These are phyloP conservation scores for Bothrops jararaca DNA, from an alignment of 2,113 vertebrate species.

Conservation along the genomic window DNA sequence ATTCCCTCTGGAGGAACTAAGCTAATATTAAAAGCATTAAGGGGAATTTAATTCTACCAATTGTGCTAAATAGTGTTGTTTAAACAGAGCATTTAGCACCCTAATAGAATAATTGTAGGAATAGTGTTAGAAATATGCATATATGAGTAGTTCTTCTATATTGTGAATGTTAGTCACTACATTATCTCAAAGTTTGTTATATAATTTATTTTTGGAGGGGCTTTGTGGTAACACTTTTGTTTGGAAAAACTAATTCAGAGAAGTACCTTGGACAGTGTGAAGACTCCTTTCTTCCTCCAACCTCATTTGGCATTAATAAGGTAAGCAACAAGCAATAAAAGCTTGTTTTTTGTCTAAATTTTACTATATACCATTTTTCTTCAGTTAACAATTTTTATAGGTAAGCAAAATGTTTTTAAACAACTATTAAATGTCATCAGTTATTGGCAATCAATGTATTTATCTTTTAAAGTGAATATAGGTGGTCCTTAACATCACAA, in stretches of 20 bases:
- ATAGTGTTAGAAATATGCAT: neutral
- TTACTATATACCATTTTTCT: neutral
- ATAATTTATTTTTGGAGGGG: slow-evolving; percentile 73
- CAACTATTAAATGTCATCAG: neutral
- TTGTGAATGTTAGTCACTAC: neutral
- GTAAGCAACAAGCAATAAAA: slow-evolving; percentile 64
- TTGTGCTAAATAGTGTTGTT: neutral
- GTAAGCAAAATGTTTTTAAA: neutral
- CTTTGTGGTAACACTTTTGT: slow-evolving; percentile 90
- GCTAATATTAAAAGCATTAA: neutral
- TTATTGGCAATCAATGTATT: neutral
- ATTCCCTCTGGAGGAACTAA: neutral
- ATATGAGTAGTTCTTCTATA: neutral
- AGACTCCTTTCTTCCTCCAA: slow-evolving; percentile 88
- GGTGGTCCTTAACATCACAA: neutral
- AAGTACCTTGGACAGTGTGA: slow-evolving; percentile 94
- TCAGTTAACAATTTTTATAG: neutral
- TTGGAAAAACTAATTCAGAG: slow-evolving; percentile 97
- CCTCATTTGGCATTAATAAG: slow-evolving; percentile 86
- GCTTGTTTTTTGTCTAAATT: neutral
- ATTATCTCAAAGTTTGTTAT: neutral
- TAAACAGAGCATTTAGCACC: neutral
- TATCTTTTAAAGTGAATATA: neutral
- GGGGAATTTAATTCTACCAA: neutral
- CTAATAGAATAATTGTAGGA: neutral